Percentiles rank a stretch among this genome's conserved stretches.
Evolutionary conservation across 2,888 invertebrate genomes (phyloP).

Genomic region (Metallyticus violacea): DNA sequence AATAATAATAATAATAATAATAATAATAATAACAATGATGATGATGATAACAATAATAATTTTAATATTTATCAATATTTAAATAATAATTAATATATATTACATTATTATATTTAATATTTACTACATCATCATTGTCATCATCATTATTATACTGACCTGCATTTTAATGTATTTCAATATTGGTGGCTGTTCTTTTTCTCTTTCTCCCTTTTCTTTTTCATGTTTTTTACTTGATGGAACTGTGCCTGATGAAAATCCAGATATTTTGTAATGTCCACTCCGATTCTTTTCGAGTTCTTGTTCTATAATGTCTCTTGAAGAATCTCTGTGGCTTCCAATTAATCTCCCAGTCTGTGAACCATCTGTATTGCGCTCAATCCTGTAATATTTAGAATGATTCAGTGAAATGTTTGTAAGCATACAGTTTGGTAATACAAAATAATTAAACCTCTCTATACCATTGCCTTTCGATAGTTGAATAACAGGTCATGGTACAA

Average conservation of each 20-base stretch:
- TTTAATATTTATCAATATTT: too few species aligned
- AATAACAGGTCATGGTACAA: too few species aligned
- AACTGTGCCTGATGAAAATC: slow-evolving; percentile 29
- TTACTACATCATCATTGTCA: too few species aligned
- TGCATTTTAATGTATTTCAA: slow-evolving; percentile 77
- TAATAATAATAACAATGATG: too few species aligned
- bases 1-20: too few species aligned
- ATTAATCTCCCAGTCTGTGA: slow-evolving; percentile 50
- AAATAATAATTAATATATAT: too few species aligned
- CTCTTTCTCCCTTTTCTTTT: slow-evolving; percentile 43
- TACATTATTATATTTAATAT: too few species aligned
- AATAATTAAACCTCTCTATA: too few species aligned
- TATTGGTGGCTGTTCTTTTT: slow-evolving; percentile 65
- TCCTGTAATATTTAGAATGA: not conserved
- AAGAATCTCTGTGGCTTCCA: slow-evolving; percentile 50
- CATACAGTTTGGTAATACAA: too few species aligned
- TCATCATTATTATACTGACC: too few species aligned
- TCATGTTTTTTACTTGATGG: slow-evolving; percentile 37
- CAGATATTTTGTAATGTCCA: slow-evolving; percentile 23
- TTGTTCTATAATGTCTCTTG: slow-evolving; percentile 53
- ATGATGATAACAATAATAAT: too few species aligned
- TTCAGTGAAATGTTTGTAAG: not conserved
- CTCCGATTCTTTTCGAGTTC: slow-evolving; percentile 46
- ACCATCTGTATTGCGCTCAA: slow-evolving; percentile 52
- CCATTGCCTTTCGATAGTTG: too few species aligned